Evolutionary conservation across 1,140 invertebrate genomes (phyloP).

Genomic region (Drosophila lini): DNA sequence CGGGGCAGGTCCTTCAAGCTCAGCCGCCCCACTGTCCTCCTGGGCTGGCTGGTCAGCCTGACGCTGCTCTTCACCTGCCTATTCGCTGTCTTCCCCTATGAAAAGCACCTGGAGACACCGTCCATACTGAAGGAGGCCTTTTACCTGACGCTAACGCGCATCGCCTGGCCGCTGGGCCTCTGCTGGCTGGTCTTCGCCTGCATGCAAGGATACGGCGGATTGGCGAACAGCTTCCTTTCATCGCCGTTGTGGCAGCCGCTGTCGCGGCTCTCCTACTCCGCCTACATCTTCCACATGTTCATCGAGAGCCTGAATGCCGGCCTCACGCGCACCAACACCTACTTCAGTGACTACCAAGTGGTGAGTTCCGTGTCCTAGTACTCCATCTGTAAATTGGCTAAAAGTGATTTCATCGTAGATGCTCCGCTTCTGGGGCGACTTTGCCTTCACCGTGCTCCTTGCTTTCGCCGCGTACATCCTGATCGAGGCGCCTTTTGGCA

Average conservation of each 20-base stretch:
- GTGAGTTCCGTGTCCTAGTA: slow-evolving; percentile 28
- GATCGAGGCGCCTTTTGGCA: slow-evolving; percentile 61
- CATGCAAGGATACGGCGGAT: slow-evolving; percentile 87
- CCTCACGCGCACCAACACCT: slow-evolving; percentile 47
- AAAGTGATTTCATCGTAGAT: slow-evolving; percentile 26
- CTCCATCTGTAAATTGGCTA: neutral
- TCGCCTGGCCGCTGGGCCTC: slow-evolving; percentile 87
- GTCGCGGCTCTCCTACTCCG: slow-evolving; percentile 85
- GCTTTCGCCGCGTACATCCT: slow-evolving; percentile 49
- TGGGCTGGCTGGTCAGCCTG: slow-evolving; percentile 55
- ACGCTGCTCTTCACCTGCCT: slow-evolving; percentile 57
- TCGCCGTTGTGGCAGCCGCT: slow-evolving; percentile 85
- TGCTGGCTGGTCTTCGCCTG: slow-evolving; percentile 90
- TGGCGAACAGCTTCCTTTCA: slow-evolving; percentile 85
- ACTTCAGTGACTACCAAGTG: slow-evolving; percentile 72
- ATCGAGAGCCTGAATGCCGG: slow-evolving; percentile 50
- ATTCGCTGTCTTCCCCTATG: slow-evolving; percentile 59
- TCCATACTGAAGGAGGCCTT: slow-evolving; percentile 85
- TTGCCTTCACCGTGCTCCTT: slow-evolving; percentile 60
- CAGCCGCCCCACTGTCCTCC: neutral
- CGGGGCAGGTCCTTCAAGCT: slow-evolving; percentile 28
- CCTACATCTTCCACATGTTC: slow-evolving; percentile 85
- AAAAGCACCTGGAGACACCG: slow-evolving; percentile 17
- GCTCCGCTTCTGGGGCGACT: slow-evolving; percentile 64
- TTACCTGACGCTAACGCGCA: slow-evolving; percentile 87